phyloP scores from a whole-genome alignment of 2,797 vertebrate species.

The Pteronotus mesoamericanus region DNA sequence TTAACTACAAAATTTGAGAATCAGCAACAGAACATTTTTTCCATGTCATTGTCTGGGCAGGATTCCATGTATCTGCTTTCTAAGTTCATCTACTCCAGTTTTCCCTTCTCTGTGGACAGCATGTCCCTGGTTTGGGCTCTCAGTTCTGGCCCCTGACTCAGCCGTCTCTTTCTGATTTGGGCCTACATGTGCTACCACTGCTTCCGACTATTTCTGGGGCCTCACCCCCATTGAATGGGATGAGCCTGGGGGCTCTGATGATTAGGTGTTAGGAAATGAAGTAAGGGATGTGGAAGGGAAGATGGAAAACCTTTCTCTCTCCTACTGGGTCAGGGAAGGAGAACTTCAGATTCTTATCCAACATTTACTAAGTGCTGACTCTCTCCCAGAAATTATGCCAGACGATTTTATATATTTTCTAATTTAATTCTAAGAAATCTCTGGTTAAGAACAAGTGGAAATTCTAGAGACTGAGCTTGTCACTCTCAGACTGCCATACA shows the following conservation, averaged over 20 bases:
- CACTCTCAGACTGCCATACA: background rate
- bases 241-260: background rate
- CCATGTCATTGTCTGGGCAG: background rate
- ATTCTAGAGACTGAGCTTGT: background rate
- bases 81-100: background rate
- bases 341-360: background rate
- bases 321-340: background rate
- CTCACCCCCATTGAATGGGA: background rate
- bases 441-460: background rate
- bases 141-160: background rate
- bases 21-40: background rate
- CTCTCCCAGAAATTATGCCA: background rate
- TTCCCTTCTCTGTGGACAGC: background rate
- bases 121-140: background rate
- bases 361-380: background rate
- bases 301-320: background rate
- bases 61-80: conserved; percentile 26
- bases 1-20: conserved; percentile 5
- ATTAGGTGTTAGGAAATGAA: background rate
- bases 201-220: background rate
- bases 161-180: background rate
- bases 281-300: background rate
- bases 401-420: background rate
- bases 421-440: background rate
- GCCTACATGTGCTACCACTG: background rate